Evolutionary conservation across 1,140 invertebrate genomes (phyloP).

Genomic region (Leptopilina clavipes): DNA sequence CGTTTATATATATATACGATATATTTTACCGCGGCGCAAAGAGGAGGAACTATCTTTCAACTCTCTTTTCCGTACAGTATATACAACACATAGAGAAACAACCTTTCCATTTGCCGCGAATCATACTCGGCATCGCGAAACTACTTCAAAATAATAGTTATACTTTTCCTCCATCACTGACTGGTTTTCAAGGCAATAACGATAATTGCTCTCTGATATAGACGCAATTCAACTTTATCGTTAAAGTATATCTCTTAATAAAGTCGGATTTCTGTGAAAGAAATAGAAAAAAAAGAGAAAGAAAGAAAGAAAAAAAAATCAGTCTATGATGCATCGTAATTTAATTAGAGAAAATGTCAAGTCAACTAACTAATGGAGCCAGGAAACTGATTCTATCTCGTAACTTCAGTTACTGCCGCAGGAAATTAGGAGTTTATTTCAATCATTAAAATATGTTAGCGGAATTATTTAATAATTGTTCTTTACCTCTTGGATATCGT

Average conservation of each 20-base stretch:
- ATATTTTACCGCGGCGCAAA: background rate
- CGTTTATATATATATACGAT: too few species aligned
- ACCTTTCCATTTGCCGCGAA: slow-evolving; percentile 14
- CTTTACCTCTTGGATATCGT: background rate
- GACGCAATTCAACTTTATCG: slow-evolving; percentile 14
- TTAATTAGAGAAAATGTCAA: slow-evolving; percentile 30
- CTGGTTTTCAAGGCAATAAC: slow-evolving; percentile 20
- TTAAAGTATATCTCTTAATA: slow-evolving; percentile 17
- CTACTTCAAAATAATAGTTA: slow-evolving; percentile 14
- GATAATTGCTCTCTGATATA: slow-evolving; percentile 31
- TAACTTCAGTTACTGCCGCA: slow-evolving; percentile 9
- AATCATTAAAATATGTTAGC: slow-evolving; percentile 14
- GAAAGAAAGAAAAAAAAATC: background rate
- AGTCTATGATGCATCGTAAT: slow-evolving; percentile 24
- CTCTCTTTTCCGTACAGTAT: too few species aligned
- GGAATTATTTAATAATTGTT: slow-evolving; percentile 1
- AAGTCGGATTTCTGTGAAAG: background rate
- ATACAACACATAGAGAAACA: background rate
- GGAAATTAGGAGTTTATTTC: slow-evolving; percentile 23
- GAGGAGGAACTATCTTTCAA: background rate
- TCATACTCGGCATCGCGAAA: background rate
- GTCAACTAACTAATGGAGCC: slow-evolving; percentile 15
- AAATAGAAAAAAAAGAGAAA: too few species aligned
- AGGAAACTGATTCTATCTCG: slow-evolving; percentile 20
- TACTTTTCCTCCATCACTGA: slow-evolving; percentile 8